Conservation (phyloP, 1,140 invertebrate genomes). For the Cyclina sinensis region DNA sequence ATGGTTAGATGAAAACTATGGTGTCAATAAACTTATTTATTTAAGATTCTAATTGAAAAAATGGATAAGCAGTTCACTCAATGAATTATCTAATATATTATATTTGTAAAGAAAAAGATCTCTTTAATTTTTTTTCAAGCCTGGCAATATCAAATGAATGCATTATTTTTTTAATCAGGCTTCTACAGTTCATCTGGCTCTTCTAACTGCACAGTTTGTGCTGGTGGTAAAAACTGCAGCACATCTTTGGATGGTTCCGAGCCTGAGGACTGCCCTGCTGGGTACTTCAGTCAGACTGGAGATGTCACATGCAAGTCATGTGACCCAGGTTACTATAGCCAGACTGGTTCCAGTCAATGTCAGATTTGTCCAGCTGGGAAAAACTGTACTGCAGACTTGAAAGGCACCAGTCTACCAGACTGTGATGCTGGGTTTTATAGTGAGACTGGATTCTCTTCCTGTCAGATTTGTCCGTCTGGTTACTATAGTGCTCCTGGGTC, state of each 20-base stretch:
- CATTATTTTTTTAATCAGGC: background rate
- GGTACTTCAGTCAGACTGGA: slow-evolving; percentile 69
- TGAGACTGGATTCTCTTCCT: slow-evolving; percentile 54
- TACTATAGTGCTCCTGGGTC: slow-evolving; percentile 66
- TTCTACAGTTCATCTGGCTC: slow-evolving; percentile 45
- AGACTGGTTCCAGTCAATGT: slow-evolving; percentile 33
- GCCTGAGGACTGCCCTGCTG: slow-evolving; percentile 63
- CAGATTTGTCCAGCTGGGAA: slow-evolving; percentile 43
- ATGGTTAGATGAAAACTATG: no score
- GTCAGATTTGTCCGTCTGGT: slow-evolving; percentile 64
- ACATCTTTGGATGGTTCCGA: slow-evolving; percentile 16
- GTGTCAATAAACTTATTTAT: no score
- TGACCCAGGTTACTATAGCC: slow-evolving; percentile 70
- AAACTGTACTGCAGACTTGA: slow-evolving; percentile 20
- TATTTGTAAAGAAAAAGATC: no score
- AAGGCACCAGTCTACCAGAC: slow-evolving; percentile 35
- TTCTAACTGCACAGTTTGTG: slow-evolving; percentile 41
- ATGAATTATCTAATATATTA: no score
- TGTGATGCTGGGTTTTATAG: slow-evolving; percentile 75
- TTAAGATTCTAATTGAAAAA: no score
- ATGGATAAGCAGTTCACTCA: no score
- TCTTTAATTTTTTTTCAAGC: no score
- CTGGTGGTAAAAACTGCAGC: slow-evolving; percentile 54
- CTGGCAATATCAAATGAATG: no score
- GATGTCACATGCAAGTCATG: slow-evolving; percentile 68